Base-by-base conservation (phyloP, 2,888 invertebrate species). In the Drosophila ezoana region DNA sequence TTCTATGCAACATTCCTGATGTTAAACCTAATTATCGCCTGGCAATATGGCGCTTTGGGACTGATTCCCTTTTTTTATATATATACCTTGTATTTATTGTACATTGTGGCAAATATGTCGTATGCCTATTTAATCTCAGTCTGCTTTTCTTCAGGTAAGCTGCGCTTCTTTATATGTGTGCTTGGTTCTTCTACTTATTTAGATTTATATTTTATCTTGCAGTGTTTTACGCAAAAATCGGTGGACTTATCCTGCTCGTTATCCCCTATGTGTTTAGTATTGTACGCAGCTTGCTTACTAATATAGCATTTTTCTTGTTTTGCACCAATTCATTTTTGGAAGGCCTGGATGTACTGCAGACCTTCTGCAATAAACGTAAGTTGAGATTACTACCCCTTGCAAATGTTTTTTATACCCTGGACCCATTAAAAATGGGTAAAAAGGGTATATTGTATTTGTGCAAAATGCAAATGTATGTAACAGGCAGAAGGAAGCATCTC, bases 171-270 rank as follows among this genome's bases (percentile, higher is more conserved):
- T 13, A 37, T 1, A 9, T 28, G 23, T 9, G 4, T 9, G 4
- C 32, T 14, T 1, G n/a, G 59, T n/a, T 20, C 48, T 23, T 20
- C 35, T 23, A 23, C 23, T 51, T 4, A 43, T 40, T 20, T 20
- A 11, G 35, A 14, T 8, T 4, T 11, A 35, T 14, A 13, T 9
- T 70, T 74, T 38, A 18, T 57, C 47, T 89, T 60, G 0, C 59
- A 91, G 92, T 90, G 23, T 92, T 91, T 65, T 91, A 91, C 79
- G 91, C 92, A 0, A 92, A 91, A 83, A 80, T 90, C 47, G 91
- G 92, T 8, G 92, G 92, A 35, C 79, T 90, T 16, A 76, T 92
- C 2, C 72, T 92, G 49, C 72, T 91, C 13, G 62, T 90, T 41
- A 86, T 91, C 47, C 92, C 92, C 2, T 90, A 88, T 52, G 72